These are phyloP conservation scores for Mus spretus DNA, from an alignment of 2,797 vertebrate species.

Conservation along the genomic window DNA sequence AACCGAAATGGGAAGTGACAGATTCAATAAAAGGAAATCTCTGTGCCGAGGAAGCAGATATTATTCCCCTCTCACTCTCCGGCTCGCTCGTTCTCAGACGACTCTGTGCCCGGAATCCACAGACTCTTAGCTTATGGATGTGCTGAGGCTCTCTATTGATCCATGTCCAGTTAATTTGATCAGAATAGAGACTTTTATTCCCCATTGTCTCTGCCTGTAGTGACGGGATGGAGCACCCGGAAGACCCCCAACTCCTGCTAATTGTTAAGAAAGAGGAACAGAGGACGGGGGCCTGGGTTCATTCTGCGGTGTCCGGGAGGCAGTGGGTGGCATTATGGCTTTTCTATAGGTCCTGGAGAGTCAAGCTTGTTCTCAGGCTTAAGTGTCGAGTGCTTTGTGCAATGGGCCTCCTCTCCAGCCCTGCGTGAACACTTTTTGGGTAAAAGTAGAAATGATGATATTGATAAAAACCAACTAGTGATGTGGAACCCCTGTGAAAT, in stretches of 20 bases:
- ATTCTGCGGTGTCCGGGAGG: fast-evolving
- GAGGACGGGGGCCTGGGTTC: too few species aligned
- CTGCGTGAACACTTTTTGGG: not conserved
- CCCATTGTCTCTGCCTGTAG: constrained; percentile 70
- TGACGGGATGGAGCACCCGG: constrained; percentile 72
- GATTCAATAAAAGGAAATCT: constrained; percentile 93
- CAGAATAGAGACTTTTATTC: constrained; percentile 84
- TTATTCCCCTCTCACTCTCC: constrained; percentile 86
- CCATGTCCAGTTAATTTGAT: constrained; percentile 89
- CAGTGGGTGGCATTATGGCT: not conserved
- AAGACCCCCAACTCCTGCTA: not conserved
- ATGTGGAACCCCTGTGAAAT: not conserved
- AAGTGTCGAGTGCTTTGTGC: not conserved
- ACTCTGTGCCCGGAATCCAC: constrained; percentile 84
- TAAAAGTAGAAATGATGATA: not conserved
- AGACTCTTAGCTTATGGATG: constrained; percentile 80
- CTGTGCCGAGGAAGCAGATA: constrained; percentile 90
- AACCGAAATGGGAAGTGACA: constrained; percentile 95
- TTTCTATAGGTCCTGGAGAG: not conserved
- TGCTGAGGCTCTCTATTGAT: constrained; percentile 88
- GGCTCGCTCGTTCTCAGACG: constrained; percentile 86
- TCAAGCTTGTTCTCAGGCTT: not conserved
- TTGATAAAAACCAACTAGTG: not conserved
- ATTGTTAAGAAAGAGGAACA: not conserved
- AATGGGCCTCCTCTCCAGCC: not conserved